Percentiles rank a stretch among this genome's conserved stretches.
phyloP scores from a whole-genome alignment of 2,113 vertebrate species.

The Tetraodon nigroviridis region DNA sequence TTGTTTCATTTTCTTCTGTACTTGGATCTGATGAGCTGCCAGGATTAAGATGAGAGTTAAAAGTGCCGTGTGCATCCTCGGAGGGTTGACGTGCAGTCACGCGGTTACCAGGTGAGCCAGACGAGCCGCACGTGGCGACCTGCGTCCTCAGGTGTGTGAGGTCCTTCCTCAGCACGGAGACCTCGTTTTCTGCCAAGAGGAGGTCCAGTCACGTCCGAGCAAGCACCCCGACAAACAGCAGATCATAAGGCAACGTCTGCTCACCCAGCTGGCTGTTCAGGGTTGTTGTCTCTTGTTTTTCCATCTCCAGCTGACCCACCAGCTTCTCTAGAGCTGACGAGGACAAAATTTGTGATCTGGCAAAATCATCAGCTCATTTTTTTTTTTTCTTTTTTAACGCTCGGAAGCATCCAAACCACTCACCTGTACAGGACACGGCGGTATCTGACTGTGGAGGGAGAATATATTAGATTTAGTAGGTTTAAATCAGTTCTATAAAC shows the following conservation, averaged over 20 bases:
- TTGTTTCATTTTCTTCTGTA: constrained; percentile 19
- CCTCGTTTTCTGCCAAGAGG: constrained; percentile 26
- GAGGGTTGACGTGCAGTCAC: neutral
- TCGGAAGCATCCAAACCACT: constrained; percentile 2
- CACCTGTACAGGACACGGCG: constrained; percentile 20
- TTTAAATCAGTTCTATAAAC: neutral
- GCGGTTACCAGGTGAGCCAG: constrained; percentile 14
- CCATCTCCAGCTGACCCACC: neutral
- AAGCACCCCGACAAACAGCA: neutral
- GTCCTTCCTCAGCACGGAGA: constrained; percentile 17
- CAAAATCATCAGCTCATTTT: neutral
- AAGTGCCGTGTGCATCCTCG: too few relatives aligned
- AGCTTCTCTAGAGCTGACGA: constrained; percentile 16
- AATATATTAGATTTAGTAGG: neutral
- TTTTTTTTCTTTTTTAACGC: too few relatives aligned
- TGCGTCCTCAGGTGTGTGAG: constrained; percentile 19
- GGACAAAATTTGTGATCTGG: neutral
- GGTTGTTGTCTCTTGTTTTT: neutral
- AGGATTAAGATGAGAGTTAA: neutral
- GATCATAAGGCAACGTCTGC: neutral
- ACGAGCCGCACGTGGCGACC: constrained; percentile 19
- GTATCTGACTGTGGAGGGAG: constrained; percentile 6
- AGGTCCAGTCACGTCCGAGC: neutral
- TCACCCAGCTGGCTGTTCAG: constrained; percentile 18
- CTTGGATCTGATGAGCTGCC: constrained; percentile 30